Evolutionary conservation across 2,113 vertebrate genomes (phyloP).

Genomic region (Xiphorhynchus elegans): DNA sequence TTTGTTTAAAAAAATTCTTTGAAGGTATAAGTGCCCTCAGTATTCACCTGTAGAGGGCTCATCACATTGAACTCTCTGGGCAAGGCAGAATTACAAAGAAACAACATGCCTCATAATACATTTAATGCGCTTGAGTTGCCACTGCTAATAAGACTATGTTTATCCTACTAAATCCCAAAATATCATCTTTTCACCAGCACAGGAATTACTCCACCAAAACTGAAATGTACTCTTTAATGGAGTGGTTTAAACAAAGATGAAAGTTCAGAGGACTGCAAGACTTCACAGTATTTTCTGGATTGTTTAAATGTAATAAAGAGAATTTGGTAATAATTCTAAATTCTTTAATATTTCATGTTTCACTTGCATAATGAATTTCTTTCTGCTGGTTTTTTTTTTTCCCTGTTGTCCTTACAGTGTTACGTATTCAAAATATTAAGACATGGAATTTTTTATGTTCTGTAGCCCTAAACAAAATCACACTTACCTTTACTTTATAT

Average conservation of each 20-base stretch:
- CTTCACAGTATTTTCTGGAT: background rate
- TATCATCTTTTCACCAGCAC: background rate
- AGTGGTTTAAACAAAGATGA: background rate
- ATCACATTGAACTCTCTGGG: background rate
- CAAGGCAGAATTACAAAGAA: background rate
- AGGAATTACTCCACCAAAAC: background rate
- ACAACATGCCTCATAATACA: background rate
- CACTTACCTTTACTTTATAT: background rate
- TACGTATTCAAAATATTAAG: background rate
- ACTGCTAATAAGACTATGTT: background rate
- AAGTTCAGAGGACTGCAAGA: background rate
- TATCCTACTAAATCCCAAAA: slow-evolving; percentile 7
- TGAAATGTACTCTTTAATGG: background rate
- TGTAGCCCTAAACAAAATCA: background rate
- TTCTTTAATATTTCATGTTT: background rate
- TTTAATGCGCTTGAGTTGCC: background rate
- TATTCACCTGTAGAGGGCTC: background rate
- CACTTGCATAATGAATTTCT: background rate
- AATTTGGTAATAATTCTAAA: background rate
- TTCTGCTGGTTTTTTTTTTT: background rate
- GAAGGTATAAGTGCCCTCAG: background rate
- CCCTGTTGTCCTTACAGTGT: background rate
- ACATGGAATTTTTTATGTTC: background rate
- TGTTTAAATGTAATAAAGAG: background rate
- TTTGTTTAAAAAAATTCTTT: background rate